Conservation (phyloP, 2,888 invertebrate genomes). For the Ernsta delagoae region DNA sequence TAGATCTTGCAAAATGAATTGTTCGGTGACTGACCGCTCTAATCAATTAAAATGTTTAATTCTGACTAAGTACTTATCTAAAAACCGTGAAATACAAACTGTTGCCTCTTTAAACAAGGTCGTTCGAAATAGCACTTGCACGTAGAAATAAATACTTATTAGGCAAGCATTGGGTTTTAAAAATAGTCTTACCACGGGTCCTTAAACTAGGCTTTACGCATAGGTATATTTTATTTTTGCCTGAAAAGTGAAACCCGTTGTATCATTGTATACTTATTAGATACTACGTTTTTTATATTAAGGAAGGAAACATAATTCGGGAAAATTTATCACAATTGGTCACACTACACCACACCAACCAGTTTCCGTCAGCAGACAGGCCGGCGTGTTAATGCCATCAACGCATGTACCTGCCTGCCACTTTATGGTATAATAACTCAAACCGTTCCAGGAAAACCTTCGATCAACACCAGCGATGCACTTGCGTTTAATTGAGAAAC, state of each 20-base stretch:
- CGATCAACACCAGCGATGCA: background rate
- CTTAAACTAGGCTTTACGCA: too few relatives aligned
- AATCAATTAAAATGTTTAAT: slow-evolving; percentile 1
- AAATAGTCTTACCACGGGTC: too few relatives aligned
- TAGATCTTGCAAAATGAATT: slow-evolving; percentile 10
- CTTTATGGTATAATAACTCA: slow-evolving; percentile 40
- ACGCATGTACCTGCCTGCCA: slow-evolving; percentile 17
- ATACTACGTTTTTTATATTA: too few relatives aligned
- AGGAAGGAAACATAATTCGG: background rate
- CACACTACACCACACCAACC: slow-evolving; percentile 40
- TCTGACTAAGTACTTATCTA: background rate
- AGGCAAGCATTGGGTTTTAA: too few relatives aligned
- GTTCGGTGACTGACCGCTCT: slow-evolving; percentile 7
- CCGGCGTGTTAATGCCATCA: slow-evolving; percentile 43
- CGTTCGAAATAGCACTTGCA: slow-evolving; percentile 3
- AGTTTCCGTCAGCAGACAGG: slow-evolving; percentile 51
- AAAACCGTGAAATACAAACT: slow-evolving; percentile 1
- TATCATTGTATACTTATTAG: too few relatives aligned
- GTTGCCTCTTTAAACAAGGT: slow-evolving; percentile 7
- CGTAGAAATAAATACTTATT: too few relatives aligned
- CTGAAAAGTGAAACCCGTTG: too few relatives aligned
- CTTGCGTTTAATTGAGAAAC: slow-evolving; percentile 35
- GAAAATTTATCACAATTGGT: background rate
- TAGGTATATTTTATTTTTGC: too few relatives aligned
- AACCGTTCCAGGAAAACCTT: slow-evolving; percentile 41